These are phyloP conservation scores for Phoxinus dragarum DNA, from an alignment of 2,797 vertebrate genomes.

Conservation along the genomic window DNA sequence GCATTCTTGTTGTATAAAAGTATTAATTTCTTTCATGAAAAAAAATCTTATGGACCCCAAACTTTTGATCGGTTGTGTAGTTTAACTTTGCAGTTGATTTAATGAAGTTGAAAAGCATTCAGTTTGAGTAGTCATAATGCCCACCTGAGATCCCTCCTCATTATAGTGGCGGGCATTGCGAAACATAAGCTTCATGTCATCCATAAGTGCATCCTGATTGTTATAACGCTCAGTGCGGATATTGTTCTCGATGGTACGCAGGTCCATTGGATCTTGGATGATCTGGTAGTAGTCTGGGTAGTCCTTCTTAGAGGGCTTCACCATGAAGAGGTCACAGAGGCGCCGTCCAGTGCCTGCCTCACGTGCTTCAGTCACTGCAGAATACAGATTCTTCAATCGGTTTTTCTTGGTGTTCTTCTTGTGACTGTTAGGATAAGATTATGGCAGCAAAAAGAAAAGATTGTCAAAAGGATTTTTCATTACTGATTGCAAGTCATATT, in stretches of 20 bases:
- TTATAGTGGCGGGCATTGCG: slow-evolving; percentile 99
- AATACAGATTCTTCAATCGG: slow-evolving; percentile 92
- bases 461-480: not conserved
- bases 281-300: slow-evolving; percentile 99
- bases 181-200: slow-evolving; percentile 97
- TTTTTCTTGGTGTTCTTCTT: slow-evolving; percentile 97
- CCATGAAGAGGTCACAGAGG: slow-evolving; percentile 96
- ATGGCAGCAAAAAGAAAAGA: not conserved
- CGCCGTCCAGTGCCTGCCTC: slow-evolving; percentile 87
- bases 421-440: slow-evolving; percentile 72
- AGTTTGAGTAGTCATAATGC: not conserved
- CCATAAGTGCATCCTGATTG: slow-evolving; percentile 89
- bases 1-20: not conserved
- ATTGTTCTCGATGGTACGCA: slow-evolving; percentile 96
- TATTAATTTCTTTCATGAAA: not conserved
- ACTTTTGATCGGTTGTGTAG: not conserved
- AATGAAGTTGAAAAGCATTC: not conserved
- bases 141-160: slow-evolving; percentile 97
- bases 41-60: not conserved
- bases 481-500: not conserved
- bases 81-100: not conserved
- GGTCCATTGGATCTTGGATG: slow-evolving; percentile 96
- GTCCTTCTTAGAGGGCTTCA: slow-evolving; percentile 98
- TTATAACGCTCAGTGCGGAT: slow-evolving; percentile 91
- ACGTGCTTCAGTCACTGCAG: slow-evolving; percentile 88